Evolutionary conservation across 2,113 vertebrate species (phyloP).

Genomic region (Ochotona princeps): DNA sequence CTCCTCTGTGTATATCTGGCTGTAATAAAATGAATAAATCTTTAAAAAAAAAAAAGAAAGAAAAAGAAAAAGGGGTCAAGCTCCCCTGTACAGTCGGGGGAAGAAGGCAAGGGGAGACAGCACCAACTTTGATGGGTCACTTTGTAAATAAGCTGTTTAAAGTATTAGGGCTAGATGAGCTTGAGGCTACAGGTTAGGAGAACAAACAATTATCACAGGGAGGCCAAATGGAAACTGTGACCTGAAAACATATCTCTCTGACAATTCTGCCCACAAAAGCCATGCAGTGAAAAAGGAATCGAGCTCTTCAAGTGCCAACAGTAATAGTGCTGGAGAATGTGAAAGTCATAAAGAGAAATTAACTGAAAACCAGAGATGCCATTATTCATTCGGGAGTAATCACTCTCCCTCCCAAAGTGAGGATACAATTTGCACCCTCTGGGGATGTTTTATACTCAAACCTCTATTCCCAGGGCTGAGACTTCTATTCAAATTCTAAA

Average conservation of each 20-base stretch:
- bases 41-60: too few relatives aligned
- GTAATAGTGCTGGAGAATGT: conserved; percentile 52
- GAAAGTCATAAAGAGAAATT: conserved; percentile 75
- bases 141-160: not conserved
- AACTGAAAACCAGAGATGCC: conserved; percentile 76
- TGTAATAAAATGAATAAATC: too few relatives aligned
- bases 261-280: conserved; percentile 49
- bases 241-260: conserved; percentile 6
- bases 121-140: not conserved
- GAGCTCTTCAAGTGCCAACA: conserved; percentile 60
- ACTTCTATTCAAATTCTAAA: conserved; percentile 49
- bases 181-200: not conserved
- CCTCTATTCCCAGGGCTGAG: conserved; percentile 63
- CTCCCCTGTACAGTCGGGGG: not conserved
- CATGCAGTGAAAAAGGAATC: not conserved
- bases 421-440: conserved; percentile 56
- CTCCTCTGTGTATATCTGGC: too few relatives aligned
- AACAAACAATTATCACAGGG: not conserved
- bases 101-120: not conserved
- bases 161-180: not conserved
- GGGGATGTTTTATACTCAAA: conserved; percentile 69
- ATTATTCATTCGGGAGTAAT: conserved; percentile 71
- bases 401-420: conserved; percentile 69
- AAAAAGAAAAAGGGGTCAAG: not conserved
- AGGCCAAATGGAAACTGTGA: not conserved